Base-by-base conservation (phyloP, 2,113 vertebrate genomes). In the Pangasianodon hypophthalmus region DNA sequence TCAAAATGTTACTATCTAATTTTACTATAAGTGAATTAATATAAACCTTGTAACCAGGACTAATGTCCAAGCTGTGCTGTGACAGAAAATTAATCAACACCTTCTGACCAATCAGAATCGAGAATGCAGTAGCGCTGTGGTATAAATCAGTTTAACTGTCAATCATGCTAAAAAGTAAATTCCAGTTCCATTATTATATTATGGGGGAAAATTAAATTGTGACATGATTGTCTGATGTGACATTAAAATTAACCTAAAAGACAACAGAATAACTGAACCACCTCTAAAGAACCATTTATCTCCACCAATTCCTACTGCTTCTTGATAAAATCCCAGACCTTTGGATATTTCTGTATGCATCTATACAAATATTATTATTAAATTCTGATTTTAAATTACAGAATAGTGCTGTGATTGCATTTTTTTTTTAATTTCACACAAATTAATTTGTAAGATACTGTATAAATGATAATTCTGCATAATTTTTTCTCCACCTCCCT, bases 271-370 rank as follows among this genome's bases (percentile, higher is more conserved):
- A 88, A 84, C 92, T 89, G 91, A 84, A 80, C 82, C 37, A 73
- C 58, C 69, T 58, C 92, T 87, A 91, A 92, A 88, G 75, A 93
- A 86, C 84, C 32, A 85, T 67, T 87, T 90, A 90, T 94, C 82
- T 91, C 80, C 89, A 94, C 93, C 94, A 85, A 95, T 94, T 91
- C 84, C 71, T 84, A 2, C 2, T 85, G 90, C 64, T 64, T 11
- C 26, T 10, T 13, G 24, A 2, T 13, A 13, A 67, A 13, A 29
- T 67, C 21, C 58, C 62, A n/a, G 62, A 67, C 0, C 8, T 41
- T 41, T 19, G 6, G 1, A 24, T 77, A 89, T 91, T 50, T 62
- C 90, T 24, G 87, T 52, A 84, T 89, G 88, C 87, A 89, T 41
- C 32, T 19, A 8, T 19, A 73, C 32, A 41, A 41, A 16, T 19